Percentiles rank a stretch among this genome's conserved stretches.
These are phyloP conservation scores for Hyperopisus bebe DNA, from an alignment of 2,113 vertebrate genomes.

Conservation along the genomic window DNA sequence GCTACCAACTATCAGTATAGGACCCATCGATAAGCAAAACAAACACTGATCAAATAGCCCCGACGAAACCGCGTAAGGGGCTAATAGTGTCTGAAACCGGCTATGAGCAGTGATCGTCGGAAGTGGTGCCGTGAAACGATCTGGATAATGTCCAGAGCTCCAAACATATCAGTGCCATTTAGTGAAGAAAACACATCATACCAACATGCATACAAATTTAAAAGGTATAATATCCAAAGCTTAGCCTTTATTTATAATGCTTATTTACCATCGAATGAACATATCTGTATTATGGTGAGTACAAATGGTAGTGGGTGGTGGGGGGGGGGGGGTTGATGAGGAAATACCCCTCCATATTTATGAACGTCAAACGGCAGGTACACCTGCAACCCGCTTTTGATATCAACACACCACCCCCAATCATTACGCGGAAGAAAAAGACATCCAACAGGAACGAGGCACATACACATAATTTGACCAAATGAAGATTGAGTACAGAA, in stretches of 20 bases:
- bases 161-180: background rate
- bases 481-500: background rate
- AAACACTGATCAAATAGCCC: constrained; percentile 23
- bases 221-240: background rate
- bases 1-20: constrained; percentile 14
- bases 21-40: constrained; percentile 24
- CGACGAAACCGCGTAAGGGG: constrained; percentile 19
- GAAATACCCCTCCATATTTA: background rate
- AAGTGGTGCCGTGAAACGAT: constrained; percentile 11
- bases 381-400: background rate
- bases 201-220: background rate
- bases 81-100: constrained; percentile 5
- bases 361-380: background rate
- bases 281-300: background rate
- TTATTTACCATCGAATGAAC: background rate
- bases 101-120: background rate
- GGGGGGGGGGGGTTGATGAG: background rate
- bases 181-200: background rate
- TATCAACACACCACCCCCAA: background rate
- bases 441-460: background rate
- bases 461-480: background rate
- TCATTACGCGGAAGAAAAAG: background rate
- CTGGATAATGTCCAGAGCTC: constrained; percentile 18
- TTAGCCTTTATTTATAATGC: background rate
- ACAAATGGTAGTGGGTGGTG: background rate